Conservation (phyloP, 2,797 vertebrate genomes). For the Garrulus glandarius region DNA sequence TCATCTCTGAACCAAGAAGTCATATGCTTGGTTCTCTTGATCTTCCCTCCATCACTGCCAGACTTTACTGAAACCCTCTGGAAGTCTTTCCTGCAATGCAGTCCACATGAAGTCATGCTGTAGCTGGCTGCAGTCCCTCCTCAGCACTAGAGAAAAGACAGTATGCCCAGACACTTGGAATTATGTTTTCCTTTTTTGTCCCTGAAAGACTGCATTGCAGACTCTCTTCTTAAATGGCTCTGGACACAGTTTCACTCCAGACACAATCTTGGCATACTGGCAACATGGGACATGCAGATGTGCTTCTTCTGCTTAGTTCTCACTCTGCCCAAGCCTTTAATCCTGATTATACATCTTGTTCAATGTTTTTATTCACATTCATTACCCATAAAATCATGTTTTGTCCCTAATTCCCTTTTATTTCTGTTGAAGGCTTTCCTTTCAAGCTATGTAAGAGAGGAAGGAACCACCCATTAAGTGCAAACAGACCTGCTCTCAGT, state of each 20-base stretch:
- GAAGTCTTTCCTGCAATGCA: neutral
- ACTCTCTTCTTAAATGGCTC: neutral
- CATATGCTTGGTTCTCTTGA: neutral
- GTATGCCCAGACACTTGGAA: neutral
- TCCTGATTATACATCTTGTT: neutral
- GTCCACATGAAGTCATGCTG: neutral
- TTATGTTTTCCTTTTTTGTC: neutral
- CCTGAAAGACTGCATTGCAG: slow-evolving; percentile 11
- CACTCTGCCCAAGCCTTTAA: neutral
- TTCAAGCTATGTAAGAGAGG: neutral
- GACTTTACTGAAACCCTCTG: neutral
- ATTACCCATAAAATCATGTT: neutral
- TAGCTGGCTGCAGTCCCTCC: neutral
- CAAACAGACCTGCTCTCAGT: neutral
- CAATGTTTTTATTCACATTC: neutral
- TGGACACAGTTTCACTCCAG: neutral
- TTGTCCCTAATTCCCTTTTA: neutral
- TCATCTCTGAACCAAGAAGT: neutral
- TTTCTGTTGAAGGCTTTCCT: neutral
- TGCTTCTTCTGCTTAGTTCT: neutral
- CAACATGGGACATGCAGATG: neutral
- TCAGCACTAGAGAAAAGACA: neutral
- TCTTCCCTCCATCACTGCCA: neutral
- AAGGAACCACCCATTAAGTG: neutral
- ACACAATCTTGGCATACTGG: neutral